Percentiles rank a stretch among this genome's conserved stretches.
Conservation (phyloP, 2,888 invertebrate genomes). For the Hirtodrosophila alboralis region DNA sequence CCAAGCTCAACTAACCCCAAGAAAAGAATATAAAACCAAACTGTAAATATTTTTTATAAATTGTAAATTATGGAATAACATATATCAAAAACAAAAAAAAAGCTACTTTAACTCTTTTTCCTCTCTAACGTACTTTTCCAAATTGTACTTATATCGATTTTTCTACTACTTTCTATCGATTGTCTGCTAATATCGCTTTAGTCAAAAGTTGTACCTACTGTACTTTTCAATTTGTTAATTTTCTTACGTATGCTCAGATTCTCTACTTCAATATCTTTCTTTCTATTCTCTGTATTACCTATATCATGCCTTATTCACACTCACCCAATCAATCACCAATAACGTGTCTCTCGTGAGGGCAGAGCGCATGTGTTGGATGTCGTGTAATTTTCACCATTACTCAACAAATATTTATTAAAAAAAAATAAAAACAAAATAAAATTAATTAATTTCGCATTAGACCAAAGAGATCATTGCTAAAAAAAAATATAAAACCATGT, state of each 20-base stretch:
- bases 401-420: slow-evolving; percentile 56
- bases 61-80: slow-evolving; percentile 74
- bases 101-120: slow-evolving; percentile 24
- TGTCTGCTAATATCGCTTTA: slow-evolving; percentile 61
- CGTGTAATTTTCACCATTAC: slow-evolving; percentile 80
- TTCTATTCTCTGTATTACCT: slow-evolving; percentile 24
- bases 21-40: slow-evolving; percentile 40
- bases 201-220: slow-evolving; percentile 48
- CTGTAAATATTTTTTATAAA: slow-evolving; percentile 75
- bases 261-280: slow-evolving; percentile 21
- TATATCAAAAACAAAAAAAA: slow-evolving; percentile 25
- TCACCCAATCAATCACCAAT: slow-evolving; percentile 79
- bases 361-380: slow-evolving; percentile 85
- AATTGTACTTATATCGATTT: slow-evolving; percentile 65
- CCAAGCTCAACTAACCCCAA: slow-evolving; percentile 52
- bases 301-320: slow-evolving; percentile 50
- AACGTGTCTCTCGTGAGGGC: slow-evolving; percentile 84
- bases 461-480: slow-evolving; percentile 65
- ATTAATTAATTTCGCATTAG: slow-evolving; percentile 53
- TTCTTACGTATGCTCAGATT: slow-evolving; percentile 17
- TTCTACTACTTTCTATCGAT: slow-evolving; percentile 40
- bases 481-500: slow-evolving; percentile 39
- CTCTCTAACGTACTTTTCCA: slow-evolving; percentile 64
- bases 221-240: slow-evolving; percentile 27
- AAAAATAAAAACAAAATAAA: slow-evolving; percentile 7